A percentile compares a stretch with the other conserved stretches of the same genome.
phyloP scores from a whole-genome alignment of 2,797 vertebrate genomes.

The Columba guinea region DNA sequence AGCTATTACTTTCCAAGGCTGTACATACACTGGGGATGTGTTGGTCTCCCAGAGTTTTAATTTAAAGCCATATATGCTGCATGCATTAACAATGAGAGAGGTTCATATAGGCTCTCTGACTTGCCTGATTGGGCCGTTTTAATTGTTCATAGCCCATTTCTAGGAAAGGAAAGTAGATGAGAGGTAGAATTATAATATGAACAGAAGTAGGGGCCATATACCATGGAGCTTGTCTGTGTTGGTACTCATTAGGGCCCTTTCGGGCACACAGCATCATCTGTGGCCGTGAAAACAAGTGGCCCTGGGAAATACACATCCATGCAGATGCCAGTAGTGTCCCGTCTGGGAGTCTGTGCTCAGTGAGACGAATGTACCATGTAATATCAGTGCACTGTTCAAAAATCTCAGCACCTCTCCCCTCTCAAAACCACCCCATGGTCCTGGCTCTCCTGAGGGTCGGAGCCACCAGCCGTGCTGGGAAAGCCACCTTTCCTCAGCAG shows the following conservation, averaged over 20 bases:
- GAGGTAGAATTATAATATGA: neutral
- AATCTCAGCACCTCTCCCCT: neutral
- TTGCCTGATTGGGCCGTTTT: neutral
- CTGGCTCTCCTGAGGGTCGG: neutral
- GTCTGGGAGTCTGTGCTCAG: neutral
- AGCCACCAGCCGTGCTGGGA: neutral
- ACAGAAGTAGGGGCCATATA: rapidly evolving
- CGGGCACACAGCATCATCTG: neutral
- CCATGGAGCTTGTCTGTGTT: neutral
- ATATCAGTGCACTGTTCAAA: neutral
- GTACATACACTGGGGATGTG: neutral
- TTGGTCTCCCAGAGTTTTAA: neutral
- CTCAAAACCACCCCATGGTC: neutral
- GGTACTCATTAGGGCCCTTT: neutral
- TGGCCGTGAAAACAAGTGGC: neutral
- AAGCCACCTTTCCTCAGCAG: neutral
- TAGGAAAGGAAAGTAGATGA: neutral
- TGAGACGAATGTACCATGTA: rapidly evolving
- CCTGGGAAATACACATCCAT: neutral
- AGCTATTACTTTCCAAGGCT: neutral
- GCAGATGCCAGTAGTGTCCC: neutral
- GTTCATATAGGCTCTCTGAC: neutral
- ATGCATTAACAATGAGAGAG: neutral
- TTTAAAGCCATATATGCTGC: rapidly evolving
- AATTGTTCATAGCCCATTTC: neutral